Conservation (phyloP, 1,140 invertebrate species). For the Lethrus apterus region DNA sequence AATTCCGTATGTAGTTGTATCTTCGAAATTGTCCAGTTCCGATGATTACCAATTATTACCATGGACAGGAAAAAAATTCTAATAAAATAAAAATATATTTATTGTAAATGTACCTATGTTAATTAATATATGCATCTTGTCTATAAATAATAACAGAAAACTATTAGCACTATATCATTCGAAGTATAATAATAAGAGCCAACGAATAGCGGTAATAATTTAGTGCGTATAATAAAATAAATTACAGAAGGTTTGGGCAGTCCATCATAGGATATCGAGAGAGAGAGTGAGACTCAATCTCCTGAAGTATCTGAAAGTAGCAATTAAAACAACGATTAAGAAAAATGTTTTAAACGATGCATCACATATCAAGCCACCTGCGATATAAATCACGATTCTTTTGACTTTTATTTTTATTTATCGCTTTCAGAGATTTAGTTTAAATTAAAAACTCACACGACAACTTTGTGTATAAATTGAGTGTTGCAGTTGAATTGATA, state of each 20-base stretch:
- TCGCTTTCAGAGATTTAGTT: slow-evolving; percentile 17
- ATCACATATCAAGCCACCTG: slow-evolving; percentile 18
- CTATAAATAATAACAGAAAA: slow-evolving; percentile 12
- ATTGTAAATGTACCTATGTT: too few species aligned
- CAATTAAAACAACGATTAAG: slow-evolving; percentile 19
- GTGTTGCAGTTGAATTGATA: too few species aligned
- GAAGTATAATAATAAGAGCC: slow-evolving; percentile 2
- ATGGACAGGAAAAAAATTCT: too few species aligned
- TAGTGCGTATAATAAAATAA: slow-evolving; percentile 10
- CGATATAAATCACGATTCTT: slow-evolving; percentile 15
- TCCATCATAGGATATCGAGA: slow-evolving; percentile 10
- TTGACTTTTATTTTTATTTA: slow-evolving; percentile 15
- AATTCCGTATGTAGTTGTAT: too few species aligned
- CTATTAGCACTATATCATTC: slow-evolving; percentile 6
- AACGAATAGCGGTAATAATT: slow-evolving; percentile 1
- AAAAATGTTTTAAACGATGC: slow-evolving; percentile 11
- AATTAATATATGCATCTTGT: neutral
- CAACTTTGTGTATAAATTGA: too few species aligned
- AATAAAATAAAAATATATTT: too few species aligned
- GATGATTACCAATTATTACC: too few species aligned
- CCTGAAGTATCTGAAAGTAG: slow-evolving; percentile 14
- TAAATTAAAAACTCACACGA: too few species aligned
- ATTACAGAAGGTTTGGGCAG: slow-evolving; percentile 11
- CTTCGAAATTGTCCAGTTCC: too few species aligned
- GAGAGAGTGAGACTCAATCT: too few species aligned